A percentile compares a stretch with the other conserved stretches of the same genome.
Evolutionary conservation across 2,797 vertebrate genomes (phyloP).

Genomic region (Liasis olivaceus): DNA sequence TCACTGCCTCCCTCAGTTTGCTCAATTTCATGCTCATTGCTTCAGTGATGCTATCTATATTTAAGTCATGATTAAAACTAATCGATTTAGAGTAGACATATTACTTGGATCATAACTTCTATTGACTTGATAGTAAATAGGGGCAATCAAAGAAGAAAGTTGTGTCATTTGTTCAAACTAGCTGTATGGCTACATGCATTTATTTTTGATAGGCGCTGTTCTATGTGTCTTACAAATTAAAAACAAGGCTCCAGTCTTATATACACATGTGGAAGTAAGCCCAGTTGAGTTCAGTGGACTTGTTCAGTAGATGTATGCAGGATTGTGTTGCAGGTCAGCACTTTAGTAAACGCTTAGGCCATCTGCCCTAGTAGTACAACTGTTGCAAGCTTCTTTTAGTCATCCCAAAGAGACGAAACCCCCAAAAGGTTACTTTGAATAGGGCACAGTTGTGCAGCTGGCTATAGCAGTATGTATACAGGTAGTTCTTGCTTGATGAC

Average conservation of each 20-base stretch:
- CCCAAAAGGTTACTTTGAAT: neutral
- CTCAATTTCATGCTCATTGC: no score
- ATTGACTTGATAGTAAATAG: neutral
- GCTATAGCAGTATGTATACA: neutral
- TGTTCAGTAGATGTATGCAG: neutral
- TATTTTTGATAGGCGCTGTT: neutral
- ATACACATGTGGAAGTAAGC: neutral
- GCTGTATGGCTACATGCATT: neutral
- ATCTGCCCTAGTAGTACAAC: neutral
- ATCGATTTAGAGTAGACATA: neutral
- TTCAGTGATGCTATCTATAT: no score
- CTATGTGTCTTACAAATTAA: neutral
- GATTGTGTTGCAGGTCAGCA: neutral
- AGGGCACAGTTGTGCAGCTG: neutral
- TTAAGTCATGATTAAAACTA: no score
- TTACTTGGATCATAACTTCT: neutral
- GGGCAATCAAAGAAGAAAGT: neutral
- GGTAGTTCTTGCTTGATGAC: neutral
- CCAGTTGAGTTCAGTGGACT: neutral
- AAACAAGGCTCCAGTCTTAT: neutral
- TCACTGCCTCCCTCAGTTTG: no score
- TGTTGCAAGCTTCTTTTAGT: neutral
- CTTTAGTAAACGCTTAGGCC: neutral
- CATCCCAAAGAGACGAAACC: neutral
- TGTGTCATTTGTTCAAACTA: neutral